Conservation (phyloP, 92 coral and sea anemone species). For the Epizoanthus rinbou region DNA sequence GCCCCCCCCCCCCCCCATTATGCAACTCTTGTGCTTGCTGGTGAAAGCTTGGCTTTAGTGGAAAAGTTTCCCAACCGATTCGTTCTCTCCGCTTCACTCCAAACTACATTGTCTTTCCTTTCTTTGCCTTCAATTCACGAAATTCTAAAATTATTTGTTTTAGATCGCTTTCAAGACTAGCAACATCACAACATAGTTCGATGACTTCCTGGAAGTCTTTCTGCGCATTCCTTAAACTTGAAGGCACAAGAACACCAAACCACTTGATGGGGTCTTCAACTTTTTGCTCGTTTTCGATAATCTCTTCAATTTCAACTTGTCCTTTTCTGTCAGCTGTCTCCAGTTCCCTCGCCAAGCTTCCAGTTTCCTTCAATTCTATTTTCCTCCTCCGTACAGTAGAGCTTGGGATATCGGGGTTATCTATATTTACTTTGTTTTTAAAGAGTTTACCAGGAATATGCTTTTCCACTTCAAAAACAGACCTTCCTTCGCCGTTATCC, state of each 20-base stretch:
- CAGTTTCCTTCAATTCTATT: constrained; percentile 27
- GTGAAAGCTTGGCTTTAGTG: no score
- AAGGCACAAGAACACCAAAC: constrained; percentile 96
- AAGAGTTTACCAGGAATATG: constrained; percentile 36
- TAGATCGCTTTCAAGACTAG: constrained; percentile 74
- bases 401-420: neutral
- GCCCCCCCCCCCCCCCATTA: no score
- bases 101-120: constrained; percentile 4
- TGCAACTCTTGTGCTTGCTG: no score
- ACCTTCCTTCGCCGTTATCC: constrained; percentile 7
- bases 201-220: constrained; percentile 71
- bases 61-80: no score
- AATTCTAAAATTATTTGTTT: constrained; percentile 56
- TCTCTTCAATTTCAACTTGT: neutral
- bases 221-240: constrained; percentile 81
- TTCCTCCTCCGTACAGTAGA: constrained; percentile 45
- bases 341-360: constrained; percentile 49
- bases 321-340: neutral
- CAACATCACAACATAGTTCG: constrained; percentile 80
- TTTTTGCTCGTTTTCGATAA: constrained; percentile 34
- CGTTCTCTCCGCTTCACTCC: no score
- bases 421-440: constrained; percentile 28
- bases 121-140: constrained; percentile 59
- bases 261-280: constrained; percentile 84
- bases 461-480: constrained; percentile 52